phyloP scores from a whole-genome alignment of 1,140 invertebrate genomes.

The Macrocentrus cingulum region DNA sequence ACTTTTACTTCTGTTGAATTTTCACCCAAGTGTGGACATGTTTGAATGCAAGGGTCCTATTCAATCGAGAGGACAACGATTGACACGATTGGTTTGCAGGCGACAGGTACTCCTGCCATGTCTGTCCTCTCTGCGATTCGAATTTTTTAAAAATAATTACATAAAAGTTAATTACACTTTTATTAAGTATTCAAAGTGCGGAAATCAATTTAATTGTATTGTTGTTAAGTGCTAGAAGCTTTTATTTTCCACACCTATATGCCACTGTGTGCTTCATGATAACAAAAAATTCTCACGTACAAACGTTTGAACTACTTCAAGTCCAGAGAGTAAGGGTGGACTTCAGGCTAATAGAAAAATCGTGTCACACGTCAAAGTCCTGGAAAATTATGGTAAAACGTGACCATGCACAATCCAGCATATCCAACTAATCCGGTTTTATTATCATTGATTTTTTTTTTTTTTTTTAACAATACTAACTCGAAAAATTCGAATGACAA shows the following conservation, averaged over 20 bases:
- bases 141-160: no score
- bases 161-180: no score
- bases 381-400: conserved; percentile 47
- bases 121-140: no score
- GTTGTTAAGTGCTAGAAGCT: no score
- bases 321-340: conserved; percentile 19
- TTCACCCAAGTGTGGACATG: conserved; percentile 1
- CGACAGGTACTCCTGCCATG: conserved; percentile 36
- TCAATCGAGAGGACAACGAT: conserved; percentile 22
- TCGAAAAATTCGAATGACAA: conserved; percentile 4
- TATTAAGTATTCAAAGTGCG: no score
- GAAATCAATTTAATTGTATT: no score
- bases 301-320: conserved; percentile 15
- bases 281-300: conserved; percentile 16
- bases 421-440: conserved; percentile 1
- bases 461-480: no score
- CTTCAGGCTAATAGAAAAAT: conserved; percentile 50
- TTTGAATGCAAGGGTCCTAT: conserved; percentile 4
- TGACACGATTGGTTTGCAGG: conserved; percentile 32
- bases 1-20: not conserved
- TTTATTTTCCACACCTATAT: no score
- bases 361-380: conserved; percentile 42
- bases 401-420: conserved; percentile 31
- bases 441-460: conserved; percentile 1
- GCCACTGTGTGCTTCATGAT: not conserved